These are phyloP conservation scores for Microtus richardsoni DNA, from an alignment of 2,113 vertebrate genomes.

Conservation along the genomic window DNA sequence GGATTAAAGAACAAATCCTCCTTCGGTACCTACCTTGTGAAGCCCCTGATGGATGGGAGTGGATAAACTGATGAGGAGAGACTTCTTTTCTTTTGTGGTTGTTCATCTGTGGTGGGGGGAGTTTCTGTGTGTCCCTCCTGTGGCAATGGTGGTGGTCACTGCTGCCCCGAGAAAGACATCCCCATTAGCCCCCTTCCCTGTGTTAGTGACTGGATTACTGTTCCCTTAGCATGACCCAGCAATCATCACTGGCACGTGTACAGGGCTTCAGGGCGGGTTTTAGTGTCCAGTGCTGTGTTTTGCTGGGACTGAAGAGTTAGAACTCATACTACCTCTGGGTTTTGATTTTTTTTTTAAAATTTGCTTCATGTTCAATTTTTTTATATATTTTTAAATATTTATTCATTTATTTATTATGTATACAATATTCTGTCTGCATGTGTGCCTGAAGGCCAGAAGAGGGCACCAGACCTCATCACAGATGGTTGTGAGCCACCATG, in stretches of 20 bases:
- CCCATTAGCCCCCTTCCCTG: not conserved
- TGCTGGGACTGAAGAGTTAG: not conserved
- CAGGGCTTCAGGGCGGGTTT: not conserved
- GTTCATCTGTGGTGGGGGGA: not conserved
- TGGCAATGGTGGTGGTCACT: not conserved
- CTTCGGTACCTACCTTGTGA: not conserved
- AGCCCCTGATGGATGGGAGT: not conserved
- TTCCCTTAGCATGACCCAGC: not conserved
- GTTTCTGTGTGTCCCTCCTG: not conserved
- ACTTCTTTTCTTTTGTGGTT: not conserved
- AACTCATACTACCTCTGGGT: not conserved
- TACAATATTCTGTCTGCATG: too few species aligned
- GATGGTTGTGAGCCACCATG: too few species aligned
- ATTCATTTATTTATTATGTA: too few species aligned
- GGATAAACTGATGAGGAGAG: not conserved
- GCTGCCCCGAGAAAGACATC: not conserved
- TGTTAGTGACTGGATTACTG: not conserved
- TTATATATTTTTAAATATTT: too few species aligned
- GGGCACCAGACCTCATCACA: too few species aligned
- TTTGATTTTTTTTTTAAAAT: too few species aligned
- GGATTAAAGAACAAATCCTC: conserved; percentile 24
- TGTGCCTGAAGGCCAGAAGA: too few species aligned
- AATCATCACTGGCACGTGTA: not conserved
- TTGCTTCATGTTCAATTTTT: too few species aligned
- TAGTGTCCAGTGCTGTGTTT: not conserved